These are phyloP conservation scores for Thaleichthys pacificus DNA, from an alignment of 2,797 vertebrate species.

Conservation along the genomic window DNA sequence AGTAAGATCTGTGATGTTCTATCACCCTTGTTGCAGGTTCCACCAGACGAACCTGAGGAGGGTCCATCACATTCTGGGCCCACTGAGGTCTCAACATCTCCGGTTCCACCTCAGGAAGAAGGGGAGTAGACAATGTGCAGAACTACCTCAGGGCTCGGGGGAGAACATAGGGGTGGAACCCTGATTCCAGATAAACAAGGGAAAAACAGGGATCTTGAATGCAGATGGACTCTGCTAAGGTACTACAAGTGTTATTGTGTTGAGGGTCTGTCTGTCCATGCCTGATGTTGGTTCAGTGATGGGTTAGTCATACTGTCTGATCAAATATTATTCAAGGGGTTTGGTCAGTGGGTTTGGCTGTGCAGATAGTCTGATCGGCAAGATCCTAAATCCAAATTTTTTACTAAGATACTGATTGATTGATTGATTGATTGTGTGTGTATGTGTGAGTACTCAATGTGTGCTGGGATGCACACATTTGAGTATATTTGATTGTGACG, in stretches of 20 bases:
- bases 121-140: constrained; percentile 65
- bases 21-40: constrained; percentile 48
- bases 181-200: constrained; percentile 65
- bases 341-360: constrained; percentile 6
- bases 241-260: constrained; percentile 25
- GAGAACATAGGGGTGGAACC: constrained; percentile 54
- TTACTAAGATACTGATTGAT: neutral
- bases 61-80: constrained; percentile 53
- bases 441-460: neutral
- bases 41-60: constrained; percentile 62
- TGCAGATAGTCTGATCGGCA: constrained; percentile 1
- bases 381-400: neutral
- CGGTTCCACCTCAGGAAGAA: constrained; percentile 62
- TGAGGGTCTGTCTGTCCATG: constrained; percentile 36
- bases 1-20: constrained; percentile 8
- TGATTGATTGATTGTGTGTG: neutral
- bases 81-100: constrained; percentile 60
- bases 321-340: constrained; percentile 26
- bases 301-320: constrained; percentile 18
- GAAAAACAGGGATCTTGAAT: constrained; percentile 44
- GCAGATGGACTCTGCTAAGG: constrained; percentile 45
- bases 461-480: constrained; percentile 1
- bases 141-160: constrained; percentile 75
- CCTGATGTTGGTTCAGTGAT: constrained; percentile 23
- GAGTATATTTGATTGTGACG: constrained; percentile 7